Base-by-base conservation (phyloP, 1,140 invertebrate genomes). In the Tetramorium parvispinum region DNA sequence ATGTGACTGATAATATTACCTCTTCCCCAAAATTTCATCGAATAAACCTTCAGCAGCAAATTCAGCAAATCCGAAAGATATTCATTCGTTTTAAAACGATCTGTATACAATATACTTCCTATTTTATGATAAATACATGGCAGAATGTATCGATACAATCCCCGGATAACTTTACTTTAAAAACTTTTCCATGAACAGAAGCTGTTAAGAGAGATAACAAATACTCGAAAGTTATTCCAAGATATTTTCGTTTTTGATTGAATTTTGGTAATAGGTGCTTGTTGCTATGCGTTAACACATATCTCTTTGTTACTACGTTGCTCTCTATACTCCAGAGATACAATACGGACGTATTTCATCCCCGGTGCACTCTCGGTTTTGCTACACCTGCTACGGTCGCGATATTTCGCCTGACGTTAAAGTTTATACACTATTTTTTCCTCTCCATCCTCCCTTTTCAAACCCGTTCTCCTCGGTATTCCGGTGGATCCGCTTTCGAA, bases 311-410 rank as follows among this genome's bases (percentile, higher is more conserved):
- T 73, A 75, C 18, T 46, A 13, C 53, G 18, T 6, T n/a, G 18
- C 32, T 16, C 46, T 10, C 66, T 49, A 71, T 57, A 68, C 59
- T 46, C 40, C 53, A n/a, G 13, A 59, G 68, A 61, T 37, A 75
- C 55, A 59, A 83, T 83, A 13, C 53, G 57, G n/a, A 75, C 59
- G 53, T 82, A 82, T 82, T 83, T 83, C 27, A 75, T 83, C 13
- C 68, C 40, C 40, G 24, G 40, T 73, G 53, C 51, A 73, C 37
- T 59, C 27, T 75, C 55, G 27, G n/a, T 40, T 68, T 13, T 43
- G 68, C 68, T 59, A 75, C 43, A 59, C 18, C 66, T 59, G 53
- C 51, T 79, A n/a, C 68, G 7, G 13, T 59, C 53, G 53, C 68
- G 68, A 73, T 75, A 73, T 75, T 59, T 13, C 27, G 24, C 21